phyloP scores from a whole-genome alignment of 2,797 vertebrate genomes.

The Pangasius djambal region DNA sequence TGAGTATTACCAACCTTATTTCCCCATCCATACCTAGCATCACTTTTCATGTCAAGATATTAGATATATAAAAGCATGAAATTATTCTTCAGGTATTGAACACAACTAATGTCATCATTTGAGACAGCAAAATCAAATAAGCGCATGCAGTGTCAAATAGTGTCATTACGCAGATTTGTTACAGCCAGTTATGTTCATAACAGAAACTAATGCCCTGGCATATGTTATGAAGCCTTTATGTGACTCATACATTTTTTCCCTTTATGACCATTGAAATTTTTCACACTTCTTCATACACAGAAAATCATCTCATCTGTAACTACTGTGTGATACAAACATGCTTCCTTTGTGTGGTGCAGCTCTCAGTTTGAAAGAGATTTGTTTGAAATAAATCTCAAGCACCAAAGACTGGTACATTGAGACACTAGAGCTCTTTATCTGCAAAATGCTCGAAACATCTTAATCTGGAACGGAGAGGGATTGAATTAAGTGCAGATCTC shows the following conservation, averaged over 20 bases:
- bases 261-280: background rate
- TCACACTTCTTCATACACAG: background rate
- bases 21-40: background rate
- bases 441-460: constrained; percentile 23
- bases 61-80: background rate
- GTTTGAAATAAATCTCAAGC: background rate
- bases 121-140: background rate
- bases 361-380: background rate
- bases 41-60: background rate
- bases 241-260: background rate
- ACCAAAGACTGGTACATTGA: constrained; percentile 12
- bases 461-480: constrained; percentile 15
- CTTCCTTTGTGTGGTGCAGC: background rate
- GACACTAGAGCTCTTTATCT: constrained; percentile 28
- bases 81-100: background rate
- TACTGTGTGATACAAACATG: background rate
- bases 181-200: background rate
- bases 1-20: background rate
- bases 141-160: background rate
- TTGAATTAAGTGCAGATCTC: constrained; percentile 17
- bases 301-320: background rate
- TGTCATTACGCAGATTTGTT: background rate
- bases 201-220: background rate
- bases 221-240: background rate
- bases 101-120: background rate